phyloP scores from a whole-genome alignment of 2,797 vertebrate genomes.

The Mastacembelus armatus region DNA sequence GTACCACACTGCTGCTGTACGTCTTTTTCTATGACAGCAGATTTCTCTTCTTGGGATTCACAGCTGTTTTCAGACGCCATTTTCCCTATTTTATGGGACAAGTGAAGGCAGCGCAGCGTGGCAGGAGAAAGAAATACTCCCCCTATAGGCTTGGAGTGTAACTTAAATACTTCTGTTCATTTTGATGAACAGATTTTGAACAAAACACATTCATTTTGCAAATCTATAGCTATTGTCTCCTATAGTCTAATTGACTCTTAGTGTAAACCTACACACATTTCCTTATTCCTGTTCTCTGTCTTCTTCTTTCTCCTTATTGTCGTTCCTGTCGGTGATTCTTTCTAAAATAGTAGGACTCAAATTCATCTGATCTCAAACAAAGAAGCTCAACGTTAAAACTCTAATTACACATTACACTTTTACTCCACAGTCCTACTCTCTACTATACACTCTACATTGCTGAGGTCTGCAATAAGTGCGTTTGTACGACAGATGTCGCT shows the following conservation, averaged over 20 bases:
- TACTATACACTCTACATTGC: neutral
- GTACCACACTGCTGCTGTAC: neutral
- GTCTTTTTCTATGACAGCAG: constrained; percentile 55
- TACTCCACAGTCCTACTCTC: too few species aligned
- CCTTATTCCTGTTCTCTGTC: too few species aligned
- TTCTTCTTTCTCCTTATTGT: too few species aligned
- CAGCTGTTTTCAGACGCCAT: constrained; percentile 79
- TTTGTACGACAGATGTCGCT: neutral
- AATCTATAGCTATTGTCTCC: too few species aligned
- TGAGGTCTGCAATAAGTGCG: neutral
- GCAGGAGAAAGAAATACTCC: neutral
- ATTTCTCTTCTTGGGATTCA: constrained; percentile 65
- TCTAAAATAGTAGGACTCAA: too few species aligned
- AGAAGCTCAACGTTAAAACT: too few species aligned
- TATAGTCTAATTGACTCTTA: too few species aligned
- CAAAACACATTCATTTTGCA: neutral
- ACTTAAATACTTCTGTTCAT: neutral
- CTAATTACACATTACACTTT: too few species aligned
- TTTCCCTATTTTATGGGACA: constrained; percentile 62
- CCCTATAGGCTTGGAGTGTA: constrained; percentile 55
- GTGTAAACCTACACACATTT: too few species aligned
- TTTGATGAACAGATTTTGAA: accelerated
- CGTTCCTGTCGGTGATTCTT: too few species aligned
- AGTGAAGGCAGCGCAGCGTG: constrained; percentile 9
- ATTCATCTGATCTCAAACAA: too few species aligned